Evolutionary conservation across 2,113 vertebrate genomes (phyloP), one percentile per base, ranked within the genome.

Genomic region (Thalassarche chlororhynchos): DNA sequence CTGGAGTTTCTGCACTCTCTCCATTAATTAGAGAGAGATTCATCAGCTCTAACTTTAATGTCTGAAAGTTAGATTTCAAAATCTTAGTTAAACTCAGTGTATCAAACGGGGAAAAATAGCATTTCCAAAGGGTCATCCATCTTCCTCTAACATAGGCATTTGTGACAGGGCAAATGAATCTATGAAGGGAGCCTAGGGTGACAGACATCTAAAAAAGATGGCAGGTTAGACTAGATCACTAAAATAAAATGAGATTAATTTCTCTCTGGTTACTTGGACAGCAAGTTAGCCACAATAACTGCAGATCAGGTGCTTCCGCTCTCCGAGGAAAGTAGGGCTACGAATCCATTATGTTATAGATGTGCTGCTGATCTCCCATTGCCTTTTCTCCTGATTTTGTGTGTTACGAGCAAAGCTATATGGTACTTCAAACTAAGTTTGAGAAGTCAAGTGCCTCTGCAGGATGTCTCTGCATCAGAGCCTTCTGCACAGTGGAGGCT

Each of bases 21-120:
- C 38, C 55, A 44, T 93, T 95, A 95, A 93, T 96, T 95, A 89
- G 61, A 58, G 49, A 68, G n/a, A 69, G 34, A 87, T 60, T 90
- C 34, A 79, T 91, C 89, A 93, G 40, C 57, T 89, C 38, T 75
- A 47, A 32, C 57, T 79, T 94, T 47, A 84, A 57, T 46, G 54
- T 77, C 68, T 69, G 36, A 58, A 94, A 91, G 77, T 91, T 89
- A 89, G 87, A 52, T 85, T 87, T 89, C 70, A 68, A 89, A 95
- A 74, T 65, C 74, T 77, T 86, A n/a, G 49, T 84, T 89, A 77
- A 72, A 90, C 25, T 66, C 28, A 24, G 42, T 51, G 7, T 78
- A 68, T 89, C 46, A 71, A 77, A 80, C n/a, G 19, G 51, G 15
- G 15, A 18, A 54, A 87, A 89, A 32, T 3, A 75, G 3, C 61